These are phyloP conservation scores for Ochropleura plecta DNA, from an alignment of 2,888 invertebrate genomes.

Conservation along the genomic window DNA sequence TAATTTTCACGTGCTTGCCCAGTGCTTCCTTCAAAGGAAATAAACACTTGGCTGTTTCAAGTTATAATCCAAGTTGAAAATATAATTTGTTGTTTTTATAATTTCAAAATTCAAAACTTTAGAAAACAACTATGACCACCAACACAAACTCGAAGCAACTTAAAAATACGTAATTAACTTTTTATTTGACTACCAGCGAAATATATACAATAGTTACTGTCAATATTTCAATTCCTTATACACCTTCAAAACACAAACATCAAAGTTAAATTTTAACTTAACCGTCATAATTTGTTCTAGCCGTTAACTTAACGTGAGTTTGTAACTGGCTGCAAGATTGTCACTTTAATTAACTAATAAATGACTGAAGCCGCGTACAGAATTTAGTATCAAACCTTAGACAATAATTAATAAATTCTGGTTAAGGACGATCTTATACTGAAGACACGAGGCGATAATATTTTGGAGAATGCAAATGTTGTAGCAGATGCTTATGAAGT, in stretches of 20 bases:
- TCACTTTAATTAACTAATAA: constrained; percentile 64
- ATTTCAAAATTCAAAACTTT: not conserved
- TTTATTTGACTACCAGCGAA: constrained; percentile 7
- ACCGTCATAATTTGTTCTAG: constrained; percentile 56
- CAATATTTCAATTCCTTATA: constrained; percentile 31
- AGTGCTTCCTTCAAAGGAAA: no score
- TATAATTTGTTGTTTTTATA: no score
- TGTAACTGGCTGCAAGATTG: constrained; percentile 57
- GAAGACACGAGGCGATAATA: constrained; percentile 12
- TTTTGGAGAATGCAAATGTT: not conserved
- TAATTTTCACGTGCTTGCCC: not conserved
- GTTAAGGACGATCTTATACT: constrained; percentile 15
- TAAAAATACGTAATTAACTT: constrained; percentile 6
- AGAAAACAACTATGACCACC: not conserved
- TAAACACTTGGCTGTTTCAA: no score
- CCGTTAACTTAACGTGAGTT: constrained; percentile 58
- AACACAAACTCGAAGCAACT: not conserved
- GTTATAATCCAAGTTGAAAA: no score
- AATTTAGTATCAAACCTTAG: constrained; percentile 53
- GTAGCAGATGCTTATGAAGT: no score
- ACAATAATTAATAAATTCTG: constrained; percentile 56
- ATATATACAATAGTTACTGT: constrained; percentile 5
- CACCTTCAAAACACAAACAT: constrained; percentile 33
- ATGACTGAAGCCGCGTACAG: constrained; percentile 51
- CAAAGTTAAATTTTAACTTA: constrained; percentile 52